Percentiles rank a stretch among this genome's conserved stretches.
phyloP scores from a whole-genome alignment of 2,113 vertebrate genomes.

The Speoplatyrhinus poulsoni region DNA sequence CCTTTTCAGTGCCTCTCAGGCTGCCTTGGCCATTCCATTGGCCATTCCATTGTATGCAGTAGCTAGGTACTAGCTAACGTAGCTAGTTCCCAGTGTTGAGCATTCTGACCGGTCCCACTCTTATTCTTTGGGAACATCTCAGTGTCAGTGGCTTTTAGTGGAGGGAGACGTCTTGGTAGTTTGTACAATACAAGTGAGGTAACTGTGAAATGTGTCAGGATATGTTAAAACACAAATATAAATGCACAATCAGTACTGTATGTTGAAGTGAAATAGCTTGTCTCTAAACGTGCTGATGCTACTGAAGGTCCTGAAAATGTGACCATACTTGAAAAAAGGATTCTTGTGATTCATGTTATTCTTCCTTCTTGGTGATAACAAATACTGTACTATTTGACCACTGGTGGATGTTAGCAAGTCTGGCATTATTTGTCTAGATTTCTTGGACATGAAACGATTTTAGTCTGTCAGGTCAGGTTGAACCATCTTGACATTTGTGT shows the following conservation, averaged over 20 bases:
- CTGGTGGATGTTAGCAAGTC: slow-evolving; percentile 20
- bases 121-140: slow-evolving; percentile 7
- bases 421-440: not conserved
- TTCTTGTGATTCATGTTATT: not conserved
- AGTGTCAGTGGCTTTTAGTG: not conserved
- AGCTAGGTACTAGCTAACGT: slow-evolving; percentile 1
- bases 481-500: slow-evolving; percentile 43
- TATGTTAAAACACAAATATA: not conserved
- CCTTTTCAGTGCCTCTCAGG: slow-evolving; percentile 63
- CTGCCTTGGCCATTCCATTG: slow-evolving; percentile 50
- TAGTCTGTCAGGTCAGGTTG: slow-evolving; percentile 14
- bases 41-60: slow-evolving; percentile 40
- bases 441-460: slow-evolving; percentile 8
- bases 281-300: slow-evolving; percentile 58
- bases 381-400: slow-evolving; percentile 7
- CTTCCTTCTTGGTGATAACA: slow-evolving; percentile 4
- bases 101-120: slow-evolving; percentile 23
- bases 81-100: slow-evolving; percentile 43
- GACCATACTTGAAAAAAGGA: slow-evolving; percentile 33
- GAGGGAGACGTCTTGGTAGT: not conserved
- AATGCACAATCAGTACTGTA: not conserved
- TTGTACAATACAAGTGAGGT: not conserved
- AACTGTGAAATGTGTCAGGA: not conserved
- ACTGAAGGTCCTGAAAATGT: slow-evolving; percentile 58
- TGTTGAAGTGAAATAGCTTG: slow-evolving; percentile 8